Evolutionary conservation across 2,888 invertebrate species (phyloP).

Genomic region (Hydrotaea cyrtoneurina): DNA sequence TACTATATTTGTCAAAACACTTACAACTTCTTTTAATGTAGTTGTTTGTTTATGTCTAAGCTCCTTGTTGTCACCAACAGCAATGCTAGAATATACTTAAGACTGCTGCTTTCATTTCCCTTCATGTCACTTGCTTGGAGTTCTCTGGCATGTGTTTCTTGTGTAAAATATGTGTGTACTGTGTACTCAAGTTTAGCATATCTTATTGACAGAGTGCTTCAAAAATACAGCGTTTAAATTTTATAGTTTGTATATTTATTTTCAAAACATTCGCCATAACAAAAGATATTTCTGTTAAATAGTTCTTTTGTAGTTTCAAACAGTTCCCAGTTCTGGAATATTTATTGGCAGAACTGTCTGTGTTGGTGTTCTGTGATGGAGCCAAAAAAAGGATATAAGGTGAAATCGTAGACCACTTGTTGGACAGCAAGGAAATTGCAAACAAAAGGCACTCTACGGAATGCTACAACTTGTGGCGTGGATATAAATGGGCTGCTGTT

Average conservation of each 20-base stretch:
- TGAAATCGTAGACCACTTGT: not conserved
- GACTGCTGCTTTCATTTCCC: not conserved
- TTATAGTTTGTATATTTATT: slow-evolving; percentile 46
- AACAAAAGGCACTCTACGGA: not conserved
- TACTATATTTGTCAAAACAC: slow-evolving; percentile 67
- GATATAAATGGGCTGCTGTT: not conserved
- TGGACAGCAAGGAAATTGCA: not conserved
- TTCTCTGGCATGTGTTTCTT: too few species aligned
- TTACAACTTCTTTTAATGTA: slow-evolving; percentile 65
- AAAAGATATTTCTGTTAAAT: not conserved
- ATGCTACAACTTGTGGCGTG: not conserved
- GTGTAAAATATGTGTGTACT: not conserved
- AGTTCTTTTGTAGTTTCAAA: not conserved
- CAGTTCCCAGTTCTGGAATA: too few species aligned
- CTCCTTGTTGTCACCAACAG: slow-evolving; percentile 60
- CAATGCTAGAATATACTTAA: slow-evolving; percentile 37
- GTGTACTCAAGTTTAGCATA: slow-evolving; percentile 49
- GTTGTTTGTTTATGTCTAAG: slow-evolving; percentile 62
- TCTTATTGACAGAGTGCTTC: slow-evolving; percentile 63
- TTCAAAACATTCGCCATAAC: not conserved
- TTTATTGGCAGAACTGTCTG: too few species aligned
- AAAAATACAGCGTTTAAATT: slow-evolving; percentile 46
- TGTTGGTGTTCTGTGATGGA: too few species aligned
- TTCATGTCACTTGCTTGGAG: not conserved
- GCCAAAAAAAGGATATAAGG: slow-evolving; percentile 15